Percentiles rank a stretch among this genome's conserved stretches.
Evolutionary conservation across 2,113 vertebrate species (phyloP).

Genomic region (Irena cyanogastra): DNA sequence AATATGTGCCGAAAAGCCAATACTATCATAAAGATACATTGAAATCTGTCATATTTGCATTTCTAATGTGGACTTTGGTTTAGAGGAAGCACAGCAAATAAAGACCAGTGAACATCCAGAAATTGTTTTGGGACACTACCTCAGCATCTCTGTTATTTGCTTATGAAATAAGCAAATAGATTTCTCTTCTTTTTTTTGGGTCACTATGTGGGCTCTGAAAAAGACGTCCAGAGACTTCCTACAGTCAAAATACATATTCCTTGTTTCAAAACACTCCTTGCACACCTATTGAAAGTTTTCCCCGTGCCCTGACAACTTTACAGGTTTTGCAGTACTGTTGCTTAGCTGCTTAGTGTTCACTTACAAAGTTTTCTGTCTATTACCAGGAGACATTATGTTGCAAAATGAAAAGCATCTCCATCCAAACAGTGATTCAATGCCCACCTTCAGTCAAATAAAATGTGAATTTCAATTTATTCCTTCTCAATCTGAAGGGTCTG

Average conservation of each 20-base stretch:
- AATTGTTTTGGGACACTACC: neutral
- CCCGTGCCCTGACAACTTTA: rapidly evolving
- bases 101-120: neutral
- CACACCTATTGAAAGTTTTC: neutral
- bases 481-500: neutral
- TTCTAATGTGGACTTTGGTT: neutral
- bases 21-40: neutral
- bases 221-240: neutral
- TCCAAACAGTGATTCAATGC: neutral
- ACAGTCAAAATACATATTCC: neutral
- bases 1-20: neutral
- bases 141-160: neutral
- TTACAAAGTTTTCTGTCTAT: neutral
- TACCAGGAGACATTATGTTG: neutral
- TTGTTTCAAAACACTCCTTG: neutral
- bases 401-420: neutral
- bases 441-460: neutral
- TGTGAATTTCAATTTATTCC: neutral
- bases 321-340: neutral
- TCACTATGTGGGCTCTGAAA: neutral
- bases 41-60: neutral
- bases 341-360: neutral
- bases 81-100: neutral
- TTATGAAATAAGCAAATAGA: neutral
- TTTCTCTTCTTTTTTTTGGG: neutral